Conservation (phyloP, 2,797 vertebrate species). For the Zenarchopterus dispar region DNA sequence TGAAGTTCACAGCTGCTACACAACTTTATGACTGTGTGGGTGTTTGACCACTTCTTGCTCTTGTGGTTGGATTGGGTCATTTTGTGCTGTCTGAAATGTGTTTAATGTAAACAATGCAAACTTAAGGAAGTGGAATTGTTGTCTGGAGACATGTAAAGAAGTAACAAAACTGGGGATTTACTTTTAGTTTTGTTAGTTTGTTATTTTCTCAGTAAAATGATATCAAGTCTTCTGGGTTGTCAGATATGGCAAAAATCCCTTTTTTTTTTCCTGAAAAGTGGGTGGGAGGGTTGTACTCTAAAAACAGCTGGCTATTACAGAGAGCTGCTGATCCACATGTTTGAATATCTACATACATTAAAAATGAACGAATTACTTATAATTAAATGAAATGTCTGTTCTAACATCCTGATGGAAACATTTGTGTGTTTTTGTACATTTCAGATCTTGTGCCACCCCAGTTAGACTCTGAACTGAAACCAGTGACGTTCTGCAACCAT, state of each 20-base stretch:
- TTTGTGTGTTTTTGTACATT: conserved; percentile 55
- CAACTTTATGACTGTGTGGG: neutral
- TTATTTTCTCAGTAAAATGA: neutral
- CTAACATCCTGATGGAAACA: neutral
- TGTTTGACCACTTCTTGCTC: neutral
- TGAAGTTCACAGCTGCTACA: neutral
- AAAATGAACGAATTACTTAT: neutral
- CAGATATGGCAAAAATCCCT: no score
- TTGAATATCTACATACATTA: neutral
- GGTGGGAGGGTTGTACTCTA: neutral
- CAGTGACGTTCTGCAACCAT: conserved; percentile 55
- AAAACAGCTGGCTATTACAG: neutral
- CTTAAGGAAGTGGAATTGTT: neutral
- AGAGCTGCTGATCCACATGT: neutral
- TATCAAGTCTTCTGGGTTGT: no score
- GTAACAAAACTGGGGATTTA: neutral
- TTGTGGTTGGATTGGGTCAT: neutral
- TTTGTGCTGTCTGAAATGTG: neutral
- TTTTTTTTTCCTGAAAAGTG: no score
- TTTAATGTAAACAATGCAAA: neutral
- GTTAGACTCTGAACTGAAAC: conserved; percentile 35
- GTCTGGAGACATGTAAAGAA: neutral
- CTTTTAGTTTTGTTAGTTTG: neutral
- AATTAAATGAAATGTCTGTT: neutral
- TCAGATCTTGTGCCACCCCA: conserved; percentile 61